phyloP scores from a whole-genome alignment of 2,113 vertebrate species.

The Tretioscincus oriximinensis region DNA sequence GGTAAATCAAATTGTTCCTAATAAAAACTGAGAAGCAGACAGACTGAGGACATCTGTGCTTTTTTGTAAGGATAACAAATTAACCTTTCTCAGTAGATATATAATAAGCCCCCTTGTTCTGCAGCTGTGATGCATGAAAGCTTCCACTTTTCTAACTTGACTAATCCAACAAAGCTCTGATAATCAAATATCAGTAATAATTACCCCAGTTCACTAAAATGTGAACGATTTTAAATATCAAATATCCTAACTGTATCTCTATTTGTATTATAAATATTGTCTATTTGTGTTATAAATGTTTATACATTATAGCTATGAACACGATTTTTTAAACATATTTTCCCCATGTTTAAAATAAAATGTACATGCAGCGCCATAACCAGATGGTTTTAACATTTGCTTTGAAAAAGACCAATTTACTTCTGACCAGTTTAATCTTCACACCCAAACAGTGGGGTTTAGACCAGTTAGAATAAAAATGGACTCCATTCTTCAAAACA shows the following conservation, averaged over 20 bases:
- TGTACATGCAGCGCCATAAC: too few species aligned
- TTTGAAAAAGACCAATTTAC: too few species aligned
- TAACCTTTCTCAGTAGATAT: not conserved
- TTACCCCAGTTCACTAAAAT: not conserved
- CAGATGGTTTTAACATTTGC: too few species aligned
- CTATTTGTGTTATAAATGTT: too few species aligned
- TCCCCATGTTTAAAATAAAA: too few species aligned
- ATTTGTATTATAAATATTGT: too few species aligned
- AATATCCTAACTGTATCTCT: rapidly evolving
- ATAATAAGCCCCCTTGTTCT: not conserved
- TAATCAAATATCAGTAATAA: not conserved
- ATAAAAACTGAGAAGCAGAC: not conserved
- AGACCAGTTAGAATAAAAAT: too few species aligned
- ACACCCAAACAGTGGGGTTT: too few species aligned
- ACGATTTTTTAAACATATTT: too few species aligned
- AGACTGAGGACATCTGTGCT: not conserved
- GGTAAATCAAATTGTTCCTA: not conserved
- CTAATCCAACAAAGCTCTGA: not conserved
- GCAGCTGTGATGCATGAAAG: not conserved
- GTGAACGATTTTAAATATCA: not conserved
- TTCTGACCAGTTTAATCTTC: too few species aligned
- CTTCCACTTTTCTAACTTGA: not conserved
- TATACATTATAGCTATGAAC: too few species aligned
- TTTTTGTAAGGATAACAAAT: not conserved
- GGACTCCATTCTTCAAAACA: too few species aligned